Evolutionary conservation across 2,888 invertebrate genomes (phyloP).

Genomic region (Didymodactylos carnosus): DNA sequence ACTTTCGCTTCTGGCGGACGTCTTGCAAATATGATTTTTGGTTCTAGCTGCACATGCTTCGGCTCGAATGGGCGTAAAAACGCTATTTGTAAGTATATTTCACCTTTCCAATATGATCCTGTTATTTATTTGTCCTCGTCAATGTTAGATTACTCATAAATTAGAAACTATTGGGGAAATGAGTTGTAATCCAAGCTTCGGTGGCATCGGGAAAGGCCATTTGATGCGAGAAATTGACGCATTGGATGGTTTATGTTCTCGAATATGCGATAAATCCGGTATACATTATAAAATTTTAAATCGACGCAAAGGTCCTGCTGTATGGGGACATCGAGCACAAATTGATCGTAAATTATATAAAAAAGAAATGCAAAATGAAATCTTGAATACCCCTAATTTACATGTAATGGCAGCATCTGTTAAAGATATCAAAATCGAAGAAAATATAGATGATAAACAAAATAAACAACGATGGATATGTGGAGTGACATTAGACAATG

Average conservation of each 20-base stretch:
- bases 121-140: background rate
- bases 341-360: conserved; percentile 64
- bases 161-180: conserved; percentile 63
- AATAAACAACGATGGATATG: background rate
- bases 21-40: background rate
- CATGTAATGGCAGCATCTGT: conserved; percentile 51
- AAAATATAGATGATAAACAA: no score
- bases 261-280: conserved; percentile 45
- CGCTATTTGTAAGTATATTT: conserved; percentile 40
- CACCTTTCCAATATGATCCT: background rate
- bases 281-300: conserved; percentile 63
- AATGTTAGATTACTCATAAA: conserved; percentile 48
- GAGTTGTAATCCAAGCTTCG: conserved; percentile 82
- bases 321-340: conserved; percentile 68
- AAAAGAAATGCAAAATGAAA: conserved; percentile 49
- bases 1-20: background rate
- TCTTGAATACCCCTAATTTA: conserved; percentile 47
- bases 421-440: conserved; percentile 55
- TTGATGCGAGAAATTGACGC: conserved; percentile 68
- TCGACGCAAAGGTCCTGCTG: conserved; percentile 60
- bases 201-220: conserved; percentile 75
- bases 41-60: conserved; percentile 55
- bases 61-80: conserved; percentile 57
- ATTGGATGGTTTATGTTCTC: conserved; percentile 40
- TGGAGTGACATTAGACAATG: conserved; percentile 16